Evolutionary conservation across 2,113 vertebrate species (phyloP).

Genomic region (Chloropsis hardwickii): DNA sequence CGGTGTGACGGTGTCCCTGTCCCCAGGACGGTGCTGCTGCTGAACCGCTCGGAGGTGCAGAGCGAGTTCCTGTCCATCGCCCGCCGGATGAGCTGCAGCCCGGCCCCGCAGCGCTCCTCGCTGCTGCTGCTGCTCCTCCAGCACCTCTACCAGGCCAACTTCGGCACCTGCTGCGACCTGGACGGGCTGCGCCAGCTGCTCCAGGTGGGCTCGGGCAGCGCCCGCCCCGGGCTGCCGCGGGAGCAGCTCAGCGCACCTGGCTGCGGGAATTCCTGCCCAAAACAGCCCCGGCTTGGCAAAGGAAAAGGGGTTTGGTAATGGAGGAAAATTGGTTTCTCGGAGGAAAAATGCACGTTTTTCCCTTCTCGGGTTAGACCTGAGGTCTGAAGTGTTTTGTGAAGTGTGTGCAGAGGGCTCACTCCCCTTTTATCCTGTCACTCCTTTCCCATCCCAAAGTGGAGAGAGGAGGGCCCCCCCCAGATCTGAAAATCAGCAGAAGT

Average conservation of each 20-base stretch:
- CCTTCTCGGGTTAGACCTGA: neutral
- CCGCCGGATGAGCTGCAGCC: slow-evolving; percentile 74
- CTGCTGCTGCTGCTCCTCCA: slow-evolving; percentile 81
- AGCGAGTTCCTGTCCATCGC: slow-evolving; percentile 85
- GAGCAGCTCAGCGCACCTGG: accelerated
- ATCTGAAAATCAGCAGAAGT: neutral
- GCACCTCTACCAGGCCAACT: slow-evolving; percentile 87
- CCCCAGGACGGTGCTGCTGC: slow-evolving; percentile 87
- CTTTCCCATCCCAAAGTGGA: neutral
- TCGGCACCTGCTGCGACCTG: slow-evolving; percentile 81
- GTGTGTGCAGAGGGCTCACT: neutral
- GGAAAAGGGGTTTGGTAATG: neutral
- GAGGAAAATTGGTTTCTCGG: no score
- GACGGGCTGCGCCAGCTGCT: slow-evolving; percentile 72
- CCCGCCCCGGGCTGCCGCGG: accelerated
- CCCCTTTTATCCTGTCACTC: neutral
- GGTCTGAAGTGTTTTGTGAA: neutral
- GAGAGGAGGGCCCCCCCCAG: neutral
- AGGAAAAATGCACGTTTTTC: accelerated
- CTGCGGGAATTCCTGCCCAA: neutral
- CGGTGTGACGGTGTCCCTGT: neutral
- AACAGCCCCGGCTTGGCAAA: neutral
- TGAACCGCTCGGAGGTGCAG: slow-evolving; percentile 87
- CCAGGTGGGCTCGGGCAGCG: slow-evolving; percentile 71
- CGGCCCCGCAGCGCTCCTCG: slow-evolving; percentile 68